These are phyloP conservation scores for Anguilla rostrata DNA, from an alignment of 2,113 vertebrate species.

Conservation along the genomic window DNA sequence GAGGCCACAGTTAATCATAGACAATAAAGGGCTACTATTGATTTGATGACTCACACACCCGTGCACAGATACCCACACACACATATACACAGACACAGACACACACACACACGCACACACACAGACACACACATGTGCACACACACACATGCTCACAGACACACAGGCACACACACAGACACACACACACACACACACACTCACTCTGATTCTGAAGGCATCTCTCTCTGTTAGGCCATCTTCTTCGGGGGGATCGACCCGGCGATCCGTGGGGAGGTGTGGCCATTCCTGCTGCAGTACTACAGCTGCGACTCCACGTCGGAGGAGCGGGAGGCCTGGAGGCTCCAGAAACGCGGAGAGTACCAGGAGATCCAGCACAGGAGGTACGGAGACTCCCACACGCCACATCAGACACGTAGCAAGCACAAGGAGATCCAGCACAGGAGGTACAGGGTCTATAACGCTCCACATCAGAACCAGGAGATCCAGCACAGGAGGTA, in stretches of 20 bases:
- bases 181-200: not conserved
- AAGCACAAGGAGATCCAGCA: constrained; percentile 90
- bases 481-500: constrained; percentile 92
- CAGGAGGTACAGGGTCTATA: constrained; percentile 71
- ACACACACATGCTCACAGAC: not conserved
- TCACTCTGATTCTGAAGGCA: constrained; percentile 30
- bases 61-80: too few relatives aligned
- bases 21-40: too few relatives aligned
- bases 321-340: constrained; percentile 87
- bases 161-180: not conserved
- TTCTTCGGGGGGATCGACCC: constrained; percentile 96
- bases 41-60: too few relatives aligned
- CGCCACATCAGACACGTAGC: constrained; percentile 69
- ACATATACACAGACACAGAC: too few relatives aligned
- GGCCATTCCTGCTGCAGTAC: constrained; percentile 94
- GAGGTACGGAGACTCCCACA: constrained; percentile 67
- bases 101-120: not conserved
- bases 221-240: constrained; percentile 78
- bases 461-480: constrained; percentile 68
- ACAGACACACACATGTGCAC: not conserved
- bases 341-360: constrained; percentile 79
- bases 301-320: constrained; percentile 90
- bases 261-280: constrained; percentile 94
- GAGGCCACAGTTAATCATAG: too few relatives aligned
- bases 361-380: constrained; percentile 89